Percentiles rank a stretch among this genome's conserved stretches.
phyloP scores from a whole-genome alignment of 2,888 invertebrate species.

The Clanis bilineata region DNA sequence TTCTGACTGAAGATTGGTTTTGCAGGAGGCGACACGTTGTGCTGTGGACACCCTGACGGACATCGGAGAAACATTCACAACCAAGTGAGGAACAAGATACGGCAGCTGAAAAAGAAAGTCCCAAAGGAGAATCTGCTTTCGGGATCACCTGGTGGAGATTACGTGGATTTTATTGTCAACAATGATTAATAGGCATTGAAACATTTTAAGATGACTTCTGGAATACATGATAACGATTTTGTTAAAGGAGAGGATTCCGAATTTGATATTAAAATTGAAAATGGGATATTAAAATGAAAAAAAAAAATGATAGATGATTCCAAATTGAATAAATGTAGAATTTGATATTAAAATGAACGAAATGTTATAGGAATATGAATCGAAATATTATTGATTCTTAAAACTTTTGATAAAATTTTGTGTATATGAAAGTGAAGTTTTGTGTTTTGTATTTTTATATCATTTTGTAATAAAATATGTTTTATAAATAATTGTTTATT shows the following conservation, averaged over 20 bases:
- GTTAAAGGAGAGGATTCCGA: no score
- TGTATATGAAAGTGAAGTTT: slow-evolving; percentile 19
- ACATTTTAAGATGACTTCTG: neutral
- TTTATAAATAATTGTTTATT: neutral
- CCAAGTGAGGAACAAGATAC: slow-evolving; percentile 54
- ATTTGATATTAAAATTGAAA: no score
- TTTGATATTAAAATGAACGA: no score
- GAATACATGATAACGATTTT: neutral
- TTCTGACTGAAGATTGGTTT: slow-evolving; percentile 30
- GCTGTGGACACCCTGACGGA: slow-evolving; percentile 56
- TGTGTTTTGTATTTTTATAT: slow-evolving; percentile 34
- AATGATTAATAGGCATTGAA: slow-evolving; percentile 54
- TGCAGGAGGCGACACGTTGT: slow-evolving; percentile 74
- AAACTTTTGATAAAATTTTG: no score
- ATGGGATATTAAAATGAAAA: no score
- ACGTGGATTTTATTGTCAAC: slow-evolving; percentile 71
- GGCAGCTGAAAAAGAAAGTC: slow-evolving; percentile 49
- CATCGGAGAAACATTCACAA: slow-evolving; percentile 65
- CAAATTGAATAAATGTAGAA: no score
- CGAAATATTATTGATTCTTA: no score
- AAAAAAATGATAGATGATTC: no score
- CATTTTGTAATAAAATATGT: slow-evolving; percentile 25
- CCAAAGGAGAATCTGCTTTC: slow-evolving; percentile 66
- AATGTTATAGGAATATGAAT: neutral
- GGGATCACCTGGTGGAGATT: slow-evolving; percentile 56